Percentiles rank a stretch among this genome's conserved stretches.
phyloP scores from a whole-genome alignment of 1,140 invertebrate species.

The Panagrolaimus sp. region DNA sequence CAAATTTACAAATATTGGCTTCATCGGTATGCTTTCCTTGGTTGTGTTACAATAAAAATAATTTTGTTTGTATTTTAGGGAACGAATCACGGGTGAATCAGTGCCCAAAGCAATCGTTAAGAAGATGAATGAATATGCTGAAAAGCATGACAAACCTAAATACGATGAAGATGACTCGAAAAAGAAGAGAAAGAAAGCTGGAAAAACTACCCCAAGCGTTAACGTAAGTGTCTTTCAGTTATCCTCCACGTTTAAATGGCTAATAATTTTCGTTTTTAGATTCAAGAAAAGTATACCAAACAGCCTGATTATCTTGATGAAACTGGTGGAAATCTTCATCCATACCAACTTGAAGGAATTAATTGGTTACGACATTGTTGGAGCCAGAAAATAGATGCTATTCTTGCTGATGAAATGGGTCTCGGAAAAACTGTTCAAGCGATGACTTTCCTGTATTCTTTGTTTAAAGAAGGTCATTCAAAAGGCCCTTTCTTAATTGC shows the following conservation, averaged over 20 bases:
- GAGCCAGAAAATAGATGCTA: slow-evolving; percentile 93
- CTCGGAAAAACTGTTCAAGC: slow-evolving; percentile 99
- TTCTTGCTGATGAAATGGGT: slow-evolving; percentile 98
- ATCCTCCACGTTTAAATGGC: too few relatives aligned
- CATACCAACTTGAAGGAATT: slow-evolving; percentile 87
- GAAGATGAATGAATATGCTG: slow-evolving; percentile 64
- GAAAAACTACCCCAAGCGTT: slow-evolving; percentile 53
- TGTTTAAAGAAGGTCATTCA: slow-evolving; percentile 96
- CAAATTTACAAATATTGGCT: slow-evolving; percentile 84
- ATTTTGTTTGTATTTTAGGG: slow-evolving; percentile 37
- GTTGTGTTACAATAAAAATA: too few relatives aligned
- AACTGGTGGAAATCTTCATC: slow-evolving; percentile 85
- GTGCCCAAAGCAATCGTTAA: slow-evolving; percentile 59
- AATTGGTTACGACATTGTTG: slow-evolving; percentile 90
- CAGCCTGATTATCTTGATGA: slow-evolving; percentile 83
- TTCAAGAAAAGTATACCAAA: slow-evolving; percentile 84
- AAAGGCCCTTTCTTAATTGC: slow-evolving; percentile 89
- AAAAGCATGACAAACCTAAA: slow-evolving; percentile 68
- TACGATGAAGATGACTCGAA: slow-evolving; percentile 64
- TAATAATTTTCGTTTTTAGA: too few relatives aligned
- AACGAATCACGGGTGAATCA: slow-evolving; percentile 48
- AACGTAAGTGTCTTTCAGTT: slow-evolving; percentile 44
- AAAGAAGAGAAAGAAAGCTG: slow-evolving; percentile 62
- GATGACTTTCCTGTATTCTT: slow-evolving; percentile 91
- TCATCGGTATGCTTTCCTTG: slow-evolving; percentile 63